Base-by-base conservation (phyloP, 2,888 invertebrate genomes). In the Cynaeus angustus region DNA sequence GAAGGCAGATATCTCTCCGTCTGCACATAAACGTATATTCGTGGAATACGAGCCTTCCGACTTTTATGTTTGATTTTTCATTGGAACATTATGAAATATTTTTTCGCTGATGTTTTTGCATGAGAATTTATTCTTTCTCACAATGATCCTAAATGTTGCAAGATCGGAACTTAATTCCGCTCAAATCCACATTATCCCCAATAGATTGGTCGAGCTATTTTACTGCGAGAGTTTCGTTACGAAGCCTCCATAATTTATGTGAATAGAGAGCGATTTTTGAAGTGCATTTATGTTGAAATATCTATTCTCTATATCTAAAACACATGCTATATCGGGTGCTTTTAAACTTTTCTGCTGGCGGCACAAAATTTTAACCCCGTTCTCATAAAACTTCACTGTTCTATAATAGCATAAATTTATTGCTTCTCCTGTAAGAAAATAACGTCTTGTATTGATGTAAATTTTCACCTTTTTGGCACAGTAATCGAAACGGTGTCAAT, bases 301-400 rank as follows among this genome's bases (percentile, higher is more conserved):
- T 70, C 68, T 68, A 72, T 73, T 73, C 66, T 66, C 66, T 66
- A 73, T 71, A 71, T 72, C 72, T 68, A 59, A 65, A 72, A 73
- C 73, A 73, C 68, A 68, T 72, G 71, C 68, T 71, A 67, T 73
- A 70, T 61, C 67, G 71, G 61, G 59, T 66, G 70, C 66, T 70
- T 69, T 70, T 70, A 70, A 78, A 78, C 73, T 77, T 80, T 78
- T 78, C 75, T 77, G 80, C 76, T 74, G 77, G 75, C 74, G 75
- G 76, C 77, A 77, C 78, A 74, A 77, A 80, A 77, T 78, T 77
- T 77, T 73, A 77, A 75, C 75, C 79, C 77, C 71, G 75, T 75
- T 74, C 78, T 71, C 78, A 79, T 78, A 78, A 80, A 79, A 79
- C 78, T 78, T 77, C 77, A 79, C 65, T 53, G 58, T 66, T 72